phyloP scores from a whole-genome alignment of 2,888 invertebrate species.

The Bellardia pandia region DNA sequence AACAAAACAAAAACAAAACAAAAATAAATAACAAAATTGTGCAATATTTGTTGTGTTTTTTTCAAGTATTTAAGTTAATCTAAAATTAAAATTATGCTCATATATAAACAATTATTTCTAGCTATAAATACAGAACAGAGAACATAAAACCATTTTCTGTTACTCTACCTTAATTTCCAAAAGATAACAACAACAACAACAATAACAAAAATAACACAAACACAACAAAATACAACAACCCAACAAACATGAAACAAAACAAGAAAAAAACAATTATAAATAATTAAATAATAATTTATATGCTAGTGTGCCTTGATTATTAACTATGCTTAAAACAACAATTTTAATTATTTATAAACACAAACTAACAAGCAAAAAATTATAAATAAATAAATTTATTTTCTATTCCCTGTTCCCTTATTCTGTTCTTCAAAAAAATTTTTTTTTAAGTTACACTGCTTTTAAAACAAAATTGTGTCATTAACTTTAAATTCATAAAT shows the following conservation, averaged over 20 bases:
- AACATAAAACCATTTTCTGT: neutral
- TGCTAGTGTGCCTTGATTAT: conserved; percentile 82
- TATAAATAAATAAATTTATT: neutral
- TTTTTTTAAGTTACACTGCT: neutral
- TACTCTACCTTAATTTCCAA: neutral
- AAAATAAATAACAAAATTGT: conserved; percentile 51
- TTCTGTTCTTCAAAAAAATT: neutral
- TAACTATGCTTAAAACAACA: conserved; percentile 76
- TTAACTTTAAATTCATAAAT: conserved; percentile 24
- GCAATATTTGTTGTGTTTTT: conserved; percentile 67
- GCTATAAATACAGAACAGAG: no score
- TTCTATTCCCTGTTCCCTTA: neutral
- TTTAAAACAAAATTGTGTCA: neutral
- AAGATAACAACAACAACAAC: conserved; percentile 28
- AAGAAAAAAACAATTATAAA: conserved; percentile 29
- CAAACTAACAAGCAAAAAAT: conserved; percentile 20
- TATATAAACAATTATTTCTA: no score
- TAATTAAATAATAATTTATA: conserved; percentile 74
- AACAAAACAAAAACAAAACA: conserved; percentile 11
- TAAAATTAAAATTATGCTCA: no score
- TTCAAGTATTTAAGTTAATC: no score
- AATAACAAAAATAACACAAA: conserved; percentile 9
- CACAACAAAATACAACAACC: neutral
- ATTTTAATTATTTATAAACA: conserved; percentile 66
- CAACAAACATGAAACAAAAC: neutral